Conservation (phyloP, 2,113 vertebrate genomes). For the Tragelaphus strepsiceros region DNA sequence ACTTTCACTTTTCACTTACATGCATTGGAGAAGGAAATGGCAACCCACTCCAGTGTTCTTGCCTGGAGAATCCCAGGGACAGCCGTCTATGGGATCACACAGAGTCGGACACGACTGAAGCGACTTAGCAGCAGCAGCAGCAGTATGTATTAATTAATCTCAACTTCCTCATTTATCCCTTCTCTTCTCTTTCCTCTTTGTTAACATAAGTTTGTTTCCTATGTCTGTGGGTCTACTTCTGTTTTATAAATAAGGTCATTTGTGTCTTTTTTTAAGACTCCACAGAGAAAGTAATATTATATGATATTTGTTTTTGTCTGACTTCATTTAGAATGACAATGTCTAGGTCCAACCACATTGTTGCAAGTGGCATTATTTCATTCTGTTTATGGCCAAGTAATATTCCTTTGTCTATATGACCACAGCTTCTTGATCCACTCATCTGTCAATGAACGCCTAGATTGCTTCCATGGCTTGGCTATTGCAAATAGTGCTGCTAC, state of each 20-base stretch:
- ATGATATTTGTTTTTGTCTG: not conserved
- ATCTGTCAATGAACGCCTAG: not conserved
- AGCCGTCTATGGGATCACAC: no score
- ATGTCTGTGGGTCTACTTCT: not conserved
- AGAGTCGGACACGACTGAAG: no score
- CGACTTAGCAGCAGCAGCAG: no score
- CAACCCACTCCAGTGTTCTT: no score
- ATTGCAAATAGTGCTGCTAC: not conserved
- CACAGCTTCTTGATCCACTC: not conserved
- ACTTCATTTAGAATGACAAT: not conserved
- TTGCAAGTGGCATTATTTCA: not conserved
- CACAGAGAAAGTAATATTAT: not conserved
- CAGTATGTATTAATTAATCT: not conserved
- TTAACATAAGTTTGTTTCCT: not conserved
- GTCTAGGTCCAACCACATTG: not conserved
- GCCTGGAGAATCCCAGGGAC: no score
- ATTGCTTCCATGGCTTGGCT: not conserved
- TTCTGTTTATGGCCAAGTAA: not conserved
- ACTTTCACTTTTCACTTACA: no score
- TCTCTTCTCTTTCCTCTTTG: not conserved
- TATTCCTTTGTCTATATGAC: not conserved
- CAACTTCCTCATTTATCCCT: not conserved
- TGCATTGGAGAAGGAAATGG: no score
- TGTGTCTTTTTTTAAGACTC: not conserved
- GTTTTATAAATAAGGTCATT: not conserved